A percentile compares a stretch with the other conserved stretches of the same genome.
Conservation (phyloP, 2,113 vertebrate species). For the Hucho hucho region DNA sequence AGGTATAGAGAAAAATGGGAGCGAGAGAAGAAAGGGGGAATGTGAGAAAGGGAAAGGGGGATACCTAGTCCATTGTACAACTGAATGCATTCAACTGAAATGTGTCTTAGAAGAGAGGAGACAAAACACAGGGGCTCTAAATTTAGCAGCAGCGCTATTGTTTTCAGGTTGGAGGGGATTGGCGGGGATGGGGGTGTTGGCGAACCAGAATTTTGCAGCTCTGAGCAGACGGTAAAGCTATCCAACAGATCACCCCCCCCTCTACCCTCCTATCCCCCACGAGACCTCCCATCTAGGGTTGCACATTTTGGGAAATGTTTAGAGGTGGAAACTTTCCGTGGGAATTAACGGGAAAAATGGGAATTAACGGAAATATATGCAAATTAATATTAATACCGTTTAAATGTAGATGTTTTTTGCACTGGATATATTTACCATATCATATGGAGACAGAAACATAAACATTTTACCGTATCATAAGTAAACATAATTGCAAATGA, state of each 20-base stretch:
- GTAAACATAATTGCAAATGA: too few relatives aligned
- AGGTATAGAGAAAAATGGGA: constrained; percentile 1
- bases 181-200: constrained; percentile 24
- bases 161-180: constrained; percentile 43
- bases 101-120: neutral
- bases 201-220: constrained; percentile 18
- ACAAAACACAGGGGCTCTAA: constrained; percentile 53
- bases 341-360: too few relatives aligned
- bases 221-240: constrained; percentile 31
- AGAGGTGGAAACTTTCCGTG: too few relatives aligned
- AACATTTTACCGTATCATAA: too few relatives aligned
- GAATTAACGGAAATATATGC: too few relatives aligned
- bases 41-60: constrained; percentile 5
- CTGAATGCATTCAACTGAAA: too few relatives aligned
- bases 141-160: constrained; percentile 62
- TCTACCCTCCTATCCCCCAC: neutral
- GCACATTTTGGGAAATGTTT: constrained; percentile 2
- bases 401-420: too few relatives aligned
- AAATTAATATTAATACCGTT: too few relatives aligned
- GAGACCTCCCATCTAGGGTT: constrained; percentile 8
- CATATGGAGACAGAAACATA: too few relatives aligned
- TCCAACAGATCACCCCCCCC: neutral
- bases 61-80: too few relatives aligned
- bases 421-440: too few relatives aligned
- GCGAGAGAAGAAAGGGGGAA: constrained; percentile 3